Evolutionary conservation across 2,888 invertebrate species (phyloP), one percentile per base, ranked within the genome.

Genomic region (Heliconius aoede): DNA sequence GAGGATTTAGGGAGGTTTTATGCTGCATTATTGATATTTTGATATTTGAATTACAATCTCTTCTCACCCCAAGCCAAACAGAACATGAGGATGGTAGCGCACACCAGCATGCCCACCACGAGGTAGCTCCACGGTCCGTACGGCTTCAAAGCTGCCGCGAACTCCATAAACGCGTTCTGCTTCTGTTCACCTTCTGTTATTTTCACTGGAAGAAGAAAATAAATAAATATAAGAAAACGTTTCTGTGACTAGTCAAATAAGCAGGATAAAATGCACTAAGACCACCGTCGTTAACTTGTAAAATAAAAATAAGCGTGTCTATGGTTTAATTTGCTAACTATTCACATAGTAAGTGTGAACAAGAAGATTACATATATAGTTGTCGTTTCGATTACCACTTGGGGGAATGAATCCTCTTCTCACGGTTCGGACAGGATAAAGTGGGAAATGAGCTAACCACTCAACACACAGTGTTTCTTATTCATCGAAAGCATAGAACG

Each of bases 91-190:
- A 96, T 95, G 18, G 96, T 95, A 30, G 96, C 96, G 85, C 96
- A 96, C 80, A 96, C 95, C 60, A 96, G 90, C 95, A 96, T 96
- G 72, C 96, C 96, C 74, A 96, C 94, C 88, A 96, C 96, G 58
- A 96, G 92, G 85, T 96, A 96, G 82, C 96, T 96, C 96, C 96
- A 96, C 0, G 96, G 96, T 0, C 96, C 96, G 86, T 96, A 96
- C 74, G 96, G 96, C 78, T 96, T 95, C 80, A 96, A 89, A 65
- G 96, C 96, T 13, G 95, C 95, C 18, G 93, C 93, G 79, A 94
- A 93, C 86, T 94, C 91, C 90, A 91, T 88, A 82, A 94, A 92
- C 26, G 92, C 92, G 82, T 94, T 94, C 0, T 91, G 87, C 26
- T 90, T 88, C 85, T 92, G 92, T 84, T 94, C 93, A 0, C 90